Evolutionary conservation across 2,113 vertebrate species (phyloP).

Genomic region (Lamprologus callipterus): DNA sequence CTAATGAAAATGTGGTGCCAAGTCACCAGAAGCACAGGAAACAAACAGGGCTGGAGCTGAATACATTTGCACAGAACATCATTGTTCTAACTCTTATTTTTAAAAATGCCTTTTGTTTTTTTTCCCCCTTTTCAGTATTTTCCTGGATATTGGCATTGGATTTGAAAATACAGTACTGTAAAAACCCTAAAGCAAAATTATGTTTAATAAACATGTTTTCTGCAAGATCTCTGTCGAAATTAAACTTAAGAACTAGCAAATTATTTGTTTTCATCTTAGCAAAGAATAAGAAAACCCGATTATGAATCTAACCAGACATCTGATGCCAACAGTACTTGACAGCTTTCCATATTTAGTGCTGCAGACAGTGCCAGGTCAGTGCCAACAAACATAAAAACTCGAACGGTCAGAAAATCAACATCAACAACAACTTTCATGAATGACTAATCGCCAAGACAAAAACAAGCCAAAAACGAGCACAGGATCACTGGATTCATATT

Average conservation of each 20-base stretch:
- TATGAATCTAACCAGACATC: background rate
- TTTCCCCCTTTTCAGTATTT: fast-evolving
- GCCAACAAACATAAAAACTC: background rate
- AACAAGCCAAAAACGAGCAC: background rate
- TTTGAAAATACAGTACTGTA: background rate
- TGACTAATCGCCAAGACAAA: background rate
- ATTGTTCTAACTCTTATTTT: background rate
- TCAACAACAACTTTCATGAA: background rate
- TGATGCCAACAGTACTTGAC: background rate
- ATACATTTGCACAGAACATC: background rate
- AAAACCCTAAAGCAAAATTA: background rate
- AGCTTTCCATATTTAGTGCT: background rate
- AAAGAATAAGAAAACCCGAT: background rate
- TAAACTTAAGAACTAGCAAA: background rate
- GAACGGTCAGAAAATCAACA: background rate
- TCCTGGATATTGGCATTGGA: too few species aligned
- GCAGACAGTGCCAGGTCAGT: background rate
- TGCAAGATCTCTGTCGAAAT: background rate
- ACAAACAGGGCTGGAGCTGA: background rate
- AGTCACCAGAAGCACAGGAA: background rate
- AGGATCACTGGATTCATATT: background rate
- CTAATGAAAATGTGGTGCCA: background rate
- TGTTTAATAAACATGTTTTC: background rate
- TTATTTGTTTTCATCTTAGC: background rate
- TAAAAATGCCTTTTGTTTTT: background rate